Evolutionary conservation across 1,140 invertebrate species (phyloP).

Genomic region (Drosophila malerkotliana): DNA sequence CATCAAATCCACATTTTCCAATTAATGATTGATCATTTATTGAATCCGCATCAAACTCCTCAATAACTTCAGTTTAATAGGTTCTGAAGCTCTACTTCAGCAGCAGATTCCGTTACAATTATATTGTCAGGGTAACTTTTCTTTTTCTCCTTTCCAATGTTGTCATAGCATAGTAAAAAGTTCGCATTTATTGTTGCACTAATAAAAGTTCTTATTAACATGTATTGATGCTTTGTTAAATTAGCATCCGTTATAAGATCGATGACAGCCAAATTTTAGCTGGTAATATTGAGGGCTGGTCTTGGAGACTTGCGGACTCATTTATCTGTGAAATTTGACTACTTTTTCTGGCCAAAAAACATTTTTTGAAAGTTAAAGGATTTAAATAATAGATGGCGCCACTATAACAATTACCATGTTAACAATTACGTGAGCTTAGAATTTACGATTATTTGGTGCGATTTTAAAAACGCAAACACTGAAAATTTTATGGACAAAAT

Average conservation of each 20-base stretch:
- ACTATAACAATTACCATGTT: too few relatives aligned
- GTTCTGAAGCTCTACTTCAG: too few relatives aligned
- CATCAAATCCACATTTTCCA: constrained; percentile 17
- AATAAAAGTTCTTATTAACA: constrained; percentile 7
- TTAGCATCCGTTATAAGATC: constrained; percentile 19
- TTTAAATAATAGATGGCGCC: too few relatives aligned
- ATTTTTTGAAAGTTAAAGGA: too few relatives aligned
- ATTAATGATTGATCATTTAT: constrained; percentile 14
- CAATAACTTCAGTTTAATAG: constrained; percentile 1
- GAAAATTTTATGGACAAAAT: too few relatives aligned
- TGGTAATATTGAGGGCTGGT: constrained; percentile 12
- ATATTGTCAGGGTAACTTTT: constrained; percentile 25
- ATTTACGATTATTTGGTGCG: too few relatives aligned
- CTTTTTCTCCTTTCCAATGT: constrained; percentile 17
- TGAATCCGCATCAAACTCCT: constrained; percentile 10
- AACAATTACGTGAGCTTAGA: too few relatives aligned
- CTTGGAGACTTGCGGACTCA: constrained; percentile 5
- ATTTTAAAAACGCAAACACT: too few relatives aligned
- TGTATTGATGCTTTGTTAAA: constrained; percentile 21
- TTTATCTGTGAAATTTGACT: too few relatives aligned
- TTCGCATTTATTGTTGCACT: constrained; percentile 11
- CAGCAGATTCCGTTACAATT: constrained; percentile 13
- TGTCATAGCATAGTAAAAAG: constrained; percentile 20
- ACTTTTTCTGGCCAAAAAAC: too few relatives aligned
- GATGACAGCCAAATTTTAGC: constrained; percentile 12